phyloP scores from a whole-genome alignment of 2,797 vertebrate genomes.

The Intellagama lesueurii region DNA sequence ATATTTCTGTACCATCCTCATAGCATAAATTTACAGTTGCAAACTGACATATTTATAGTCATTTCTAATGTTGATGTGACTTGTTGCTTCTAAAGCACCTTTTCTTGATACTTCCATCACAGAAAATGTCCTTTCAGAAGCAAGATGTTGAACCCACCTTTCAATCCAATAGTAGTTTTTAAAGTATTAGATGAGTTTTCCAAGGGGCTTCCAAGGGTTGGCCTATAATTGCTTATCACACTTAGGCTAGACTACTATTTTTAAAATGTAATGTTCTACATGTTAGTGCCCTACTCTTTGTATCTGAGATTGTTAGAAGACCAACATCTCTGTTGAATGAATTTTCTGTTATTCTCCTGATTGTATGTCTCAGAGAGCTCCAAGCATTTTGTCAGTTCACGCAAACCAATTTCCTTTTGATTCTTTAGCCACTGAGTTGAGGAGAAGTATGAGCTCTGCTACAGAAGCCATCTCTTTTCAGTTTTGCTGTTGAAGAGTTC shows the following conservation, averaged over 20 bases:
- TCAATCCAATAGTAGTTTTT: neutral
- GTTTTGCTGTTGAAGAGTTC: neutral
- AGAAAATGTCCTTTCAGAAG: neutral
- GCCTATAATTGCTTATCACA: neutral
- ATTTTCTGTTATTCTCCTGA: neutral
- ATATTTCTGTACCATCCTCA: neutral
- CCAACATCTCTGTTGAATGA: neutral
- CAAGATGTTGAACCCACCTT: neutral
- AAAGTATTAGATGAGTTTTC: neutral
- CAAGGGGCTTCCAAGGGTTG: neutral
- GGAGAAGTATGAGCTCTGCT: neutral
- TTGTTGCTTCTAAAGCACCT: neutral
- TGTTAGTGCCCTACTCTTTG: neutral
- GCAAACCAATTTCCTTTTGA: neutral
- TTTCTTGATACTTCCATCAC: neutral
- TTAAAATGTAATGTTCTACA: neutral
- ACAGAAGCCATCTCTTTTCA: neutral
- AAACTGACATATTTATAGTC: neutral
- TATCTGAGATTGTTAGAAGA: neutral
- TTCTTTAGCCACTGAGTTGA: neutral
- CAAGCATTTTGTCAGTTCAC: neutral
- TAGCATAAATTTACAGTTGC: neutral
- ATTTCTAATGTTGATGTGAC: neutral
- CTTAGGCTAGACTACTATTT: neutral
- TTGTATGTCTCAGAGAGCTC: neutral